Percentiles rank a stretch among this genome's conserved stretches.
Evolutionary conservation across 2,888 invertebrate genomes (phyloP).

Genomic region (Biston betularia): DNA sequence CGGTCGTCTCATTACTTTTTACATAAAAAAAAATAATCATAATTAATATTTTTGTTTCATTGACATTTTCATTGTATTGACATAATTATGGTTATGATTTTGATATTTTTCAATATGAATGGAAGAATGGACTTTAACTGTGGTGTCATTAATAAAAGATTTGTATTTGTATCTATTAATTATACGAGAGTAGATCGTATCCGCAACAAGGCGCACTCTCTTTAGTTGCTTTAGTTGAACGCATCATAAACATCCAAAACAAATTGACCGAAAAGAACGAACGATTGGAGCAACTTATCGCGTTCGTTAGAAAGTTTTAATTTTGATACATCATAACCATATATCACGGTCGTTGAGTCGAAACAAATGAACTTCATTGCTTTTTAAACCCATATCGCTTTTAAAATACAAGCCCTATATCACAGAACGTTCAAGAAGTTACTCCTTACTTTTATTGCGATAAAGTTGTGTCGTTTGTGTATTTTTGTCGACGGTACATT

Average conservation of each 20-base stretch:
- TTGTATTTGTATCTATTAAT: too few species aligned
- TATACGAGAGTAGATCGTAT: too few species aligned
- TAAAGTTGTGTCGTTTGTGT: background rate
- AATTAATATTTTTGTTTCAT: too few species aligned
- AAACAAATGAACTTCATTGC: conserved; percentile 27
- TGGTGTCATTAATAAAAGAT: too few species aligned
- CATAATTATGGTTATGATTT: too few species aligned
- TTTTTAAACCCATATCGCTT: conserved; percentile 7
- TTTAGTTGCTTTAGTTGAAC: conserved; percentile 11
- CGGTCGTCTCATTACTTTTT: too few species aligned
- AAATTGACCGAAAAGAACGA: conserved; percentile 37
- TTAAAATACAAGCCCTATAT: background rate
- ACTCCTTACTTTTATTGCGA: conserved; percentile 5
- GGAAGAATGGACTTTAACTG: too few species aligned
- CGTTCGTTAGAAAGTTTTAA: conserved; percentile 38
- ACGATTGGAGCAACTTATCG: conserved; percentile 31
- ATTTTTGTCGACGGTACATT: conserved; percentile 9
- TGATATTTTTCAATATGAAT: too few species aligned
- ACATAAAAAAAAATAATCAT: too few species aligned
- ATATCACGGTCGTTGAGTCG: conserved; percentile 34
- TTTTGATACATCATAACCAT: conserved; percentile 47
- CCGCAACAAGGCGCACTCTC: conserved; percentile 13
- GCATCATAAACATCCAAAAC: conserved; percentile 35
- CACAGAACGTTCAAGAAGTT: background rate
- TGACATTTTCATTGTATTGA: too few species aligned